Evolutionary conservation across 2,888 invertebrate genomes (phyloP), one percentile per base, ranked within the genome.

Genomic region (Drosophila macrospina): DNA sequence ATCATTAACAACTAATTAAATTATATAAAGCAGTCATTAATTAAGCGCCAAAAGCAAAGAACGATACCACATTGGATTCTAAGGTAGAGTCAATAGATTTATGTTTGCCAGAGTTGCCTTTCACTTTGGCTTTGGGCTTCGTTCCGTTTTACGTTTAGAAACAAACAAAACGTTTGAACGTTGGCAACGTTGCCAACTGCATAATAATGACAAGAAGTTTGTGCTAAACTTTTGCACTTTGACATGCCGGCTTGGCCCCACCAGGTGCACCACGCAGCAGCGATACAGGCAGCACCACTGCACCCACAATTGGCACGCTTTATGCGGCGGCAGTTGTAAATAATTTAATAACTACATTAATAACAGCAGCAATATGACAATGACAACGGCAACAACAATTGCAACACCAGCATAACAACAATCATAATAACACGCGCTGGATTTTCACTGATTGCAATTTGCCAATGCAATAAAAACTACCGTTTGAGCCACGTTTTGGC

Each of bases 1-100:
- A 84, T 88, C 83, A 86, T 84, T 84, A 84, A 88, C 88, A 84
- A 88, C 83, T 88, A 84, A 88, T 84, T 84, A 84, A 84, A 84
- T 79, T 84, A 84, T 88, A 88, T 79, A 83, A 88, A 88, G 71
- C 84, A 88, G 80, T 69, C 86, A 84, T 84, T 84, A 84, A 88
- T 84, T 84, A 86, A 70, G 74, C 69, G 56, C n/a, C 44, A 24
- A 55, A 37, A 28, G 60, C 48, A 24, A 8, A 57, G 61, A 73
- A 67, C 57, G 48, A 62, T 24, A 56, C 37, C 28, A 57, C 44
- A 11, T 45, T 15, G 15, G 44, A 39, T 76, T 70, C 76, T 70
- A 51, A 16, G 39, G n/a, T 20, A 44, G 16, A 39, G 16, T 28
- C 28, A 10, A 30, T 5, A 13, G 45, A 34, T 37, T 13, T 50